Evolutionary conservation across 2,113 vertebrate genomes (phyloP), one percentile per base, ranked within the genome.

Genomic region (Sardina pilchardus): DNA sequence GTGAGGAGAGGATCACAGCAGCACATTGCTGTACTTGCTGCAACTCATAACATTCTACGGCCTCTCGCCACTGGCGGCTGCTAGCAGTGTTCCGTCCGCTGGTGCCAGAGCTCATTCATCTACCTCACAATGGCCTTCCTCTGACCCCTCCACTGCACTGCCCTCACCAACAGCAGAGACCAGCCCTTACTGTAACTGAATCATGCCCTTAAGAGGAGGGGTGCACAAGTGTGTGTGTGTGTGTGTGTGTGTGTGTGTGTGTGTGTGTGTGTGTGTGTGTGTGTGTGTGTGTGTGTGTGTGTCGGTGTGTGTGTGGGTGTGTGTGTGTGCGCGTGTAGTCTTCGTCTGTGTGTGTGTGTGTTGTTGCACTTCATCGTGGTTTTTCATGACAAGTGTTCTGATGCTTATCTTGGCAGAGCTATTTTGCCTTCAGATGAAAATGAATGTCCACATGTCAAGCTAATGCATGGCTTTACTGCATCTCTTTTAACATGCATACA

Each of bases 11-110:
- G 30, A 47, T 45, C 59, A 87, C 26, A 44, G 85, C 83, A 85
- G 75, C 81, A 45, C 39, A 75, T 84, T 75, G 81, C 85, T 84
- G 39, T 43, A 42, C 53, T 88, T 81, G 19, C 81, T 88, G 63
- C 85, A 86, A 26, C 39, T 53, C 84, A 87, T 88, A 85, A 90
- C 82, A 91, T 91, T 87, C 87, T 83, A 86, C 83, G n/a, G 43
- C 30, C 19, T 63, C 63, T 84, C 89, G 88, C 80, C 81, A 84
- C 14, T 48, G 81, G 26, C 26, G 24, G 71, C 50, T 45, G 83
- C 56, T 63, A 44, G 50, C 44, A 84, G 42, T 82, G 43, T 90
- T 89, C 50, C 80, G 81, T 75, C 82, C 80, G 87, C 6, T 85
- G 39, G 45, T 48, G 83, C 81, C 81, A 91, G 85, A 53, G 53